Percentiles rank a stretch among this genome's conserved stretches.
These are phyloP conservation scores for Muscidifurax raptorellus DNA, from an alignment of 1,140 invertebrate species.

Conservation along the genomic window DNA sequence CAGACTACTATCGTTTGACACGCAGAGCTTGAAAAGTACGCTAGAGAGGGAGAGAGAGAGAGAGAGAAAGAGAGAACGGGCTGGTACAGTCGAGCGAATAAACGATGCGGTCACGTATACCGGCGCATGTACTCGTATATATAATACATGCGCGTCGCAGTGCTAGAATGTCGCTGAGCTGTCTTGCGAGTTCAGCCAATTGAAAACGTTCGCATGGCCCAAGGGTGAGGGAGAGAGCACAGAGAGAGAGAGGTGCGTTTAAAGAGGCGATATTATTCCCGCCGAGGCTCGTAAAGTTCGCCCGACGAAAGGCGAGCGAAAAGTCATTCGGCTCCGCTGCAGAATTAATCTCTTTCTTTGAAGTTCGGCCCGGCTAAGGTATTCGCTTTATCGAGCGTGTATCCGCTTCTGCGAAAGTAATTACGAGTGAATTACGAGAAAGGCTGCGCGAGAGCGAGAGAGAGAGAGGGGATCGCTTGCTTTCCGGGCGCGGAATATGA, in stretches of 20 bases:
- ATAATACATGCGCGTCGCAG: no score
- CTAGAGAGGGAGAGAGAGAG: conserved; percentile 26
- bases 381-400: conserved; percentile 65
- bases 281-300: conserved; percentile 1
- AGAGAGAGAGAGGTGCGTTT: not conserved
- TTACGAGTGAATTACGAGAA: conserved; percentile 69
- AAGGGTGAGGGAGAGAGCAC: no score
- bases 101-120: conserved; percentile 37
- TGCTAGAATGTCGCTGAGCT: not conserved
- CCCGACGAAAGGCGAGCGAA: conserved; percentile 27
- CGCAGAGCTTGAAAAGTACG: conserved; percentile 42
- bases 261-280: conserved; percentile 12
- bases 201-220: not conserved
- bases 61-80: no score
- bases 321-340: conserved; percentile 21
- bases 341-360: conserved; percentile 50
- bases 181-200: not conserved
- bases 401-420: conserved; percentile 69
- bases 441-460: not conserved
- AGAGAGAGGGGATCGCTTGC: not conserved
- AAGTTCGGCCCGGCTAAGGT: conserved; percentile 47
- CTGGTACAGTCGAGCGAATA: conserved; percentile 50
- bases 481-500: conserved; percentile 23
- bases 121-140: no score
- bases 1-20: conserved; percentile 41